Conservation (phyloP, 1,140 invertebrate genomes). For the Habropoda laboriosa region DNA sequence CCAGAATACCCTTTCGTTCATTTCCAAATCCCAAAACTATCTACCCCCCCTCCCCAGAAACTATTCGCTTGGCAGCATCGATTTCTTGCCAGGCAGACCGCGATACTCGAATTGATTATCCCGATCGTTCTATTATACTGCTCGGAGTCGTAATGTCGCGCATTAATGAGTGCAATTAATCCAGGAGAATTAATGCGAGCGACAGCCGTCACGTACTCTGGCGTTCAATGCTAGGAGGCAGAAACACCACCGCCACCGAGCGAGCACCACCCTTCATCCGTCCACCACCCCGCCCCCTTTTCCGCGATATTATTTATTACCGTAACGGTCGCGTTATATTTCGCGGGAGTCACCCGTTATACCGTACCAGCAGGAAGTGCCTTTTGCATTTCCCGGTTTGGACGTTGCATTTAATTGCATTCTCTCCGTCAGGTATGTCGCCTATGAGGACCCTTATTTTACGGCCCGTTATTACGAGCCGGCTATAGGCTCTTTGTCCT, state of each 20-base stretch:
- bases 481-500: not conserved
- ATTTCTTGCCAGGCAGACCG: not conserved
- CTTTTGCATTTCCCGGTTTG: constrained; percentile 62
- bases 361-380: constrained; percentile 45
- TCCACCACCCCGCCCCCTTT: constrained; percentile 13
- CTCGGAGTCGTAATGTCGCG: constrained; percentile 21
- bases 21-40: too few relatives aligned
- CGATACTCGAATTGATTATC: constrained; percentile 2
- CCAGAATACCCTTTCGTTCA: too few relatives aligned
- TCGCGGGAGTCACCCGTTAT: constrained; percentile 46
- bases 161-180: constrained; percentile 71
- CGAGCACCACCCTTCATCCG: not conserved
- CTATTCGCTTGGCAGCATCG: not conserved
- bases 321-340: constrained; percentile 57
- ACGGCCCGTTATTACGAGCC: constrained; percentile 34
- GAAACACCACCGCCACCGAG: constrained; percentile 4
- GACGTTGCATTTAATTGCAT: constrained; percentile 69
- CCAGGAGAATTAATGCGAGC: constrained; percentile 58
- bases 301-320: constrained; percentile 67
- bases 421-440: constrained; percentile 43
- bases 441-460: constrained; percentile 43
- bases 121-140: constrained; percentile 14
- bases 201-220: constrained; percentile 64
- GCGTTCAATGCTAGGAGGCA: constrained; percentile 15
- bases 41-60: not conserved